These are phyloP conservation scores for Himalopsyche japonica DNA, from an alignment of 2,888 invertebrate species.

Conservation along the genomic window DNA sequence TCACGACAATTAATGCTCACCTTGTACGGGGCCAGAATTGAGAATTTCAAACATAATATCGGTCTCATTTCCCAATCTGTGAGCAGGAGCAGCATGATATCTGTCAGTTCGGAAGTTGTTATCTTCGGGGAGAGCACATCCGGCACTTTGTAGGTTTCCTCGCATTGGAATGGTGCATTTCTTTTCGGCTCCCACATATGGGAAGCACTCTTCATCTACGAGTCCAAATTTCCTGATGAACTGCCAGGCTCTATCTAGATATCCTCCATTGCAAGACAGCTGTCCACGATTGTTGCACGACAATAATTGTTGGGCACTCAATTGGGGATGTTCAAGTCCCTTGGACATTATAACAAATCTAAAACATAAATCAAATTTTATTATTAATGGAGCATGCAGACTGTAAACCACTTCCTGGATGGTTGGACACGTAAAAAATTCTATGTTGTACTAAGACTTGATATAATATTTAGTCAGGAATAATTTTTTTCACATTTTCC, in stretches of 20 bases:
- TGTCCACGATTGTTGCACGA: conserved; percentile 82
- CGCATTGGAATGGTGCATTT: conserved; percentile 65
- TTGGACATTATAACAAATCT: conserved; percentile 84
- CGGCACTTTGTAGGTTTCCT: conserved; percentile 55
- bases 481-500: no score
- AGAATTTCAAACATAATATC: conserved; percentile 93
- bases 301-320: conserved; percentile 85
- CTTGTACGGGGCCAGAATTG: conserved; percentile 91
- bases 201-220: conserved; percentile 84
- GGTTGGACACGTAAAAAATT: no score
- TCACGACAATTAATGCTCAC: conserved; percentile 50
- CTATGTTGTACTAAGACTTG: no score
- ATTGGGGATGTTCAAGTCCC: conserved; percentile 69
- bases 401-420: no score
- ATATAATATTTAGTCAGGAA: no score
- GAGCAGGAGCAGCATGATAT: conserved; percentile 77
- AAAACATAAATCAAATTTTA: background rate
- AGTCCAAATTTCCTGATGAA: conserved; percentile 78
- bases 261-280: conserved; percentile 83
- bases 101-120: conserved; percentile 61
- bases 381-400: no score
- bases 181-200: conserved; percentile 68
- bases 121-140: conserved; percentile 58
- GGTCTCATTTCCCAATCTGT: conserved; percentile 71
- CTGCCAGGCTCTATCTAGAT: conserved; percentile 91